Evolutionary conservation across 2,888 invertebrate genomes (phyloP), one percentile per base, ranked within the genome.

Genomic region (Deroplatys truncata): DNA sequence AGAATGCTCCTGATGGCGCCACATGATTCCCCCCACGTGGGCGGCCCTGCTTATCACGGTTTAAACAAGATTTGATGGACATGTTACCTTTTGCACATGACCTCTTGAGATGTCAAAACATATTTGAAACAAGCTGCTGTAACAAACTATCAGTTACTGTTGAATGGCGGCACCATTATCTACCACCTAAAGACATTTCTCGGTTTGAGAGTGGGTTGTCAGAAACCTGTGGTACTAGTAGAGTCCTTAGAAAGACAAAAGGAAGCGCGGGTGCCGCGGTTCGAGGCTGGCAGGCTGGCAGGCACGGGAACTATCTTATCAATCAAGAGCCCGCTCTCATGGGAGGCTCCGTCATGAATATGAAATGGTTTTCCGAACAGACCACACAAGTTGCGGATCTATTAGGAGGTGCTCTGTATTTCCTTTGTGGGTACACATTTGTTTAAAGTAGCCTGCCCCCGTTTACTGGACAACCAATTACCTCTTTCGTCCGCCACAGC

Each of bases 301-400:
- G 20, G 16, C 56, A 72, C 56, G 85, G 49, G n/a, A 56, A 85
- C 28, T 49, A 85, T 85, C 85, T 85, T 85, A 49, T 85, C 85
- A 85, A 85, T 85, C 85, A 85, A 49, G 31, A 25, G 28, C 1
- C 8, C 31, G 84, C 43, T 43, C 43, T 43, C 31, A 85, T 28
- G 85, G 56, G 28, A 28, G 56, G 85, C 28, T 16, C n/a, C 85
- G 85, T n/a, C 85, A 85, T 85, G 85, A 85, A 85, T 85, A 85
- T 85, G 49, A 85, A 85, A 85, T 56, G 49, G 28, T 85, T 85
- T 56, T 72, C 25, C 56, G 56, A n/a, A 28, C 15, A 49, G 85
- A 85, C 85, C 85, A 85, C 85, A 85, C 85, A 85, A 49, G 85
- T 85, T 28, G 85, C 85, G 56, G 56, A 72, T 72, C 56, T 72